These are phyloP conservation scores for Drosophila sproati DNA, from an alignment of 1,140 invertebrate species.

Conservation along the genomic window DNA sequence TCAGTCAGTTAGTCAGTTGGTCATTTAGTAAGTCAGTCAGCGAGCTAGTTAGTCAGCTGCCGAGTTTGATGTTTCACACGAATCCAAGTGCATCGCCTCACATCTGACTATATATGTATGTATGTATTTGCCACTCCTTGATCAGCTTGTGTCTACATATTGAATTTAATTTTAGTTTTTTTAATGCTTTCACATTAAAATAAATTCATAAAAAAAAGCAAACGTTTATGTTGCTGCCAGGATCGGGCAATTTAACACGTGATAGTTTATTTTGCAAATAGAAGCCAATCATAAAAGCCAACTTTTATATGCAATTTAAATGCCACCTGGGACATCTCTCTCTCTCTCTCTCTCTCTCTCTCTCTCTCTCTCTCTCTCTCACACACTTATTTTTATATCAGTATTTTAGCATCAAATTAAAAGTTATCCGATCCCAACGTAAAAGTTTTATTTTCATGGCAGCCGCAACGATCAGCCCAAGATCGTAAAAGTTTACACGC, in stretches of 20 bases:
- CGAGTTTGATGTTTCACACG: conserved; percentile 8
- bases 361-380: not conserved
- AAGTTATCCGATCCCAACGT: conserved; percentile 27
- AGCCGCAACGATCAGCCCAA: not conserved
- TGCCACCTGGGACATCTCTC: conserved; percentile 31
- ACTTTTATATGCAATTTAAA: conserved; percentile 77
- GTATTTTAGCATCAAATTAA: conserved; percentile 80
- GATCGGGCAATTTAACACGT: conserved; percentile 73
- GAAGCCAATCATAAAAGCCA: conserved; percentile 76
- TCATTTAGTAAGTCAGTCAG: conserved; percentile 9
- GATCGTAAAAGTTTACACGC: conserved; percentile 37
- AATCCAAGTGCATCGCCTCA: not conserved
- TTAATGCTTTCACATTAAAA: conserved; percentile 35
- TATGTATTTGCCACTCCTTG: conserved; percentile 5
- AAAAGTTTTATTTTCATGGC: conserved; percentile 25
- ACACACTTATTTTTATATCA: conserved; percentile 37
- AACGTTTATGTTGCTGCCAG: conserved; percentile 41
- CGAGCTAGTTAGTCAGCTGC: conserved; percentile 12
- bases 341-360: not conserved
- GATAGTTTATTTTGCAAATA: conserved; percentile 80
- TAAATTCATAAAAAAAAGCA: conserved; percentile 46
- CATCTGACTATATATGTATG: not conserved
- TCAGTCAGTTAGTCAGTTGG: conserved; percentile 2
- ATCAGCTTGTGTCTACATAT: conserved; percentile 23
- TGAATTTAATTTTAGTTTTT: conserved; percentile 33